Conservation (phyloP, 2,797 vertebrate genomes). For the Emys orbicularis region DNA sequence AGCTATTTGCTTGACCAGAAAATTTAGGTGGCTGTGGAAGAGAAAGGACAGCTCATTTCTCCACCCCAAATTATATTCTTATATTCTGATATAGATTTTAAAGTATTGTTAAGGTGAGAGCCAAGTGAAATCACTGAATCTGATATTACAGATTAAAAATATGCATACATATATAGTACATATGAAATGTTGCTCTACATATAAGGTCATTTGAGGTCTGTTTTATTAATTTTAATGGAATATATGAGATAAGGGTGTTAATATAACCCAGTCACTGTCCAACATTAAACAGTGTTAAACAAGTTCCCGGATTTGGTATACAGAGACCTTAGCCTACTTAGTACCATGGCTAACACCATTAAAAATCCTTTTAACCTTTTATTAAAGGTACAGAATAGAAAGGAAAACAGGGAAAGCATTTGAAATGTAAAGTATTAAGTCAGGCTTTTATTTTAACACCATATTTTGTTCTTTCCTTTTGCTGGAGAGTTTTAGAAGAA, state of each 20-base stretch:
- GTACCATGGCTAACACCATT: too few relatives aligned
- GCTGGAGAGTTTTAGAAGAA: background rate
- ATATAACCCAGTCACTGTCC: background rate
- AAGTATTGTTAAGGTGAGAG: background rate
- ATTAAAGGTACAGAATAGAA: background rate
- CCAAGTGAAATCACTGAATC: background rate
- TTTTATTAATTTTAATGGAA: background rate
- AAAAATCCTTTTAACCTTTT: background rate
- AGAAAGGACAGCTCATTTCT: background rate
- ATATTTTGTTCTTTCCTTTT: background rate
- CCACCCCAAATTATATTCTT: background rate
- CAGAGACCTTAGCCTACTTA: background rate
- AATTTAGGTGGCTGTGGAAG: background rate
- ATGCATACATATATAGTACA: background rate
- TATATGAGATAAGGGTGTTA: background rate
- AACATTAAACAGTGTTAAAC: background rate
- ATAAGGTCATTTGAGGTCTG: background rate
- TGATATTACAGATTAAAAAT: slow-evolving; percentile 33
- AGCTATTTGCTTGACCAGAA: background rate
- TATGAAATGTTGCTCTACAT: background rate
- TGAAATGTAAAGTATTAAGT: background rate
- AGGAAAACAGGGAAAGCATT: too few relatives aligned
- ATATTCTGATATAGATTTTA: slow-evolving; percentile 15
- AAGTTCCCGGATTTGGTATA: background rate
- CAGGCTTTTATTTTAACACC: background rate